Base-by-base conservation (phyloP, 2,888 invertebrate species). In the Romanomermis culicivorax region DNA sequence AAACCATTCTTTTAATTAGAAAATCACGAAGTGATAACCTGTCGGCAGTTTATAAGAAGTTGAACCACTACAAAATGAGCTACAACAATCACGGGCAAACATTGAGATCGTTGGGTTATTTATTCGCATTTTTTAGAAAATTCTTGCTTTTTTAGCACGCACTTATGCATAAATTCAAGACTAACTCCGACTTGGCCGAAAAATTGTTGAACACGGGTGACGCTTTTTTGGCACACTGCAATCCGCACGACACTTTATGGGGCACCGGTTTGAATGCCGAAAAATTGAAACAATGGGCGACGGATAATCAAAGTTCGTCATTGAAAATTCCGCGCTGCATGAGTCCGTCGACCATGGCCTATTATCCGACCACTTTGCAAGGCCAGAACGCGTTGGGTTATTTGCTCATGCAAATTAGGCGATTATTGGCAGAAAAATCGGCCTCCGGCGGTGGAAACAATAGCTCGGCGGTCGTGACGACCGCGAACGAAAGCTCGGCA, bases 151-250 rank as follows among this genome's bases (percentile, higher is more conserved):
- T 60, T 7, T 36, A 58, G 52, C 58, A 61, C 52, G 64, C 60
- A 1, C 54, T 61, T 42, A 49, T 48, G 4, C 53, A 62, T 36
- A 64, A 64, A 53, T 64, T 62, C 55, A 26, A 27, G 0, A 62
- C 62, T 51, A 55, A 59, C 51, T 53, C 55, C 1, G 59, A 59
- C 2, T 49, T 64, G 55, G 56, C 62, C 20, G 55, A 55, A 30
- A 60, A 62, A 7, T 53, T 63, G 42, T 55, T 57, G 43, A 58
- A 59, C n/a, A 60, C 59, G 17, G 58, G 57, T 11, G 59, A 60
- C 42, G 51, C 56, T 7, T 55, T 61, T 11, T 52, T 63, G 4
- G 62, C 61, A 3, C 63, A 63, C 11, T 27, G 50, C 20, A 54
- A 54, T 27, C 54, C 51, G 51, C 29, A 54, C 30, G 54, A 54